A percentile compares a stretch with the other conserved stretches of the same genome.
Conservation (phyloP, 2,888 invertebrate genomes). For the Laspeyria flexula region DNA sequence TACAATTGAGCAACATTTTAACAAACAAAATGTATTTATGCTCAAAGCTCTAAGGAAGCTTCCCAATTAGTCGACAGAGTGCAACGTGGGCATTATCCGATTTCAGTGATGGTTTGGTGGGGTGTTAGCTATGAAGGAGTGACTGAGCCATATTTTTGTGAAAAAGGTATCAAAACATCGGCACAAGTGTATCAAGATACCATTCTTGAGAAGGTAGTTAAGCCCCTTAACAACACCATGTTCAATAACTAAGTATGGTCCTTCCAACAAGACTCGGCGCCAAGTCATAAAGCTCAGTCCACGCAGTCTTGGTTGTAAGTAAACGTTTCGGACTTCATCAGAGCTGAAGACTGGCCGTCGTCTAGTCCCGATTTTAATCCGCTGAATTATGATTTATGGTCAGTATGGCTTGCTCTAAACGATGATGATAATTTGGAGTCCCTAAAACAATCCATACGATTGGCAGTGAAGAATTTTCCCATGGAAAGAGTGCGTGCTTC, state of each 20-base stretch:
- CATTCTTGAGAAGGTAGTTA: constrained; percentile 11
- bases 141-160: constrained; percentile 2
- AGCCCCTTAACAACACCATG: constrained; percentile 2
- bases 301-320: not conserved
- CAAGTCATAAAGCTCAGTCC: not conserved
- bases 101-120: constrained; percentile 29
- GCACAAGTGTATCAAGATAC: constrained; percentile 12
- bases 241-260: not conserved
- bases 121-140: constrained; percentile 17
- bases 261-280: not conserved
- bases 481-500: constrained; percentile 15
- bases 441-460: too few species aligned
- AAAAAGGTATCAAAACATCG: not conserved
- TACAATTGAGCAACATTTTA: constrained; percentile 6
- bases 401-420: not conserved
- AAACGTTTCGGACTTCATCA: constrained; percentile 9
- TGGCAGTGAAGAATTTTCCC: too few species aligned
- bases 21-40: not conserved
- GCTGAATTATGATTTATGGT: constrained; percentile 18
- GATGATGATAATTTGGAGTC: too few species aligned
- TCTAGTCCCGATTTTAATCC: constrained; percentile 8
- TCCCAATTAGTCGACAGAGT: constrained; percentile 23
- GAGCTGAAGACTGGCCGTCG: constrained; percentile 11
- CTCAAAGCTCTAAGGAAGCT: constrained; percentile 6
- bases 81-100: constrained; percentile 22